Percentiles rank a stretch among this genome's conserved stretches.
Evolutionary conservation across 2,113 vertebrate species (phyloP).

Genomic region (Phaetusa simplex): DNA sequence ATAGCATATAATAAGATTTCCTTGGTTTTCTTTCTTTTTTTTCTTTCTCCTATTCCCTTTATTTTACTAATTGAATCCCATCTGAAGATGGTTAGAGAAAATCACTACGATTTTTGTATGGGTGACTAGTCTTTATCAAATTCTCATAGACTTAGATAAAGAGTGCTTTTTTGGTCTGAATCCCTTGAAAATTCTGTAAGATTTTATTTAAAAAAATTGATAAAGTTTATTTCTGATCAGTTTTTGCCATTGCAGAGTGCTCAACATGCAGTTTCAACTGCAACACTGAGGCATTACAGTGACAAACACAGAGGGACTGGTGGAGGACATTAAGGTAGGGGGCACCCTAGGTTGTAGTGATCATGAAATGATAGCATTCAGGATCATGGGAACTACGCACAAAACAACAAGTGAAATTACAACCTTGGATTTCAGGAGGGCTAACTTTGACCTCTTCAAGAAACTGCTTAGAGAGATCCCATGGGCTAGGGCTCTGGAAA

Average conservation of each 20-base stretch:
- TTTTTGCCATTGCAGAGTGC: neutral
- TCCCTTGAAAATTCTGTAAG: neutral
- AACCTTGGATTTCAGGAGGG: too few relatives aligned
- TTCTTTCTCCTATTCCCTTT: neutral
- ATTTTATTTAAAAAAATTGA: neutral
- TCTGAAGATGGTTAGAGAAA: slow-evolving; percentile 6
- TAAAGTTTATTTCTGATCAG: neutral
- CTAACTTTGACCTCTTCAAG: too few relatives aligned
- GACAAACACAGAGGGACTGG: too few relatives aligned
- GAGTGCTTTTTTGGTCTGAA: neutral
- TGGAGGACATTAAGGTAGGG: too few relatives aligned
- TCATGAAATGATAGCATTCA: too few relatives aligned
- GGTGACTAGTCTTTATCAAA: neutral
- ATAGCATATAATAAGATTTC: slow-evolving; percentile 40
- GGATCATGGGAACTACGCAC: too few relatives aligned
- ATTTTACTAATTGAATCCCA: slow-evolving; percentile 31
- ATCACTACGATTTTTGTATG: neutral
- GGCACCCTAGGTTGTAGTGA: too few relatives aligned
- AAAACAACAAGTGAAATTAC: too few relatives aligned
- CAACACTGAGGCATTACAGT: neutral
- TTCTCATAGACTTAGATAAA: neutral
- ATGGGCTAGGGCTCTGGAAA: too few relatives aligned
- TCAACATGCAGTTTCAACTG: neutral
- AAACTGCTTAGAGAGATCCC: too few relatives aligned
- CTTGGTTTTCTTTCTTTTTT: neutral